Base-by-base conservation (phyloP, 2,888 invertebrate species). In the Lamellibrachia columna region DNA sequence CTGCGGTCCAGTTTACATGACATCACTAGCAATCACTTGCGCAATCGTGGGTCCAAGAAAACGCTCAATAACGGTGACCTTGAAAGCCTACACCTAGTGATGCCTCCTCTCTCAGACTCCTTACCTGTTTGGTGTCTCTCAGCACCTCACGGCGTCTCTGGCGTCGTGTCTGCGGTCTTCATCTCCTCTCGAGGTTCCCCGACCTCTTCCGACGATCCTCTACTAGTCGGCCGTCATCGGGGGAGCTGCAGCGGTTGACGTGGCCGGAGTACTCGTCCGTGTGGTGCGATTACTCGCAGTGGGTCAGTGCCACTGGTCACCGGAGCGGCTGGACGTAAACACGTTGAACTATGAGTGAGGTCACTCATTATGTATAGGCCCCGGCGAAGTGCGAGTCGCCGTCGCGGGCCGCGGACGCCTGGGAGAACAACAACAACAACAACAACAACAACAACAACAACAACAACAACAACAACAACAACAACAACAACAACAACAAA, bases 231-330 rank as follows among this genome's bases (percentile, higher is more conserved):
- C 3, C 22, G 75, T 22, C 75, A 75, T 75, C 75, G 75, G 22
- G n/a, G 75, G 75, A 75, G n/a, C 15, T 11, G 22, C 75, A 75
- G 75, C 75, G 15, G 22, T 11, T n/a, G 75, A 75, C 75, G 75
- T 4, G 22, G 75, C 75, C 75, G 75, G 75, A 75, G 11, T 22
- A n/a, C 11, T 22, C 22, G 75, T 15, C 75, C 75, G 75, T 22
- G 75, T 75, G n/a, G 75, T 7, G 75, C 75, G 75, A 75, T 11
- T 75, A 75, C 75, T 75, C 75, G 75, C 75, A 75, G 75, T 75
- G 75, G 75, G 75, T 75, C 75, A 75, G 75, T 75, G 75, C 75
- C 75, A 75, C 75, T 75, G 75, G 75, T 75, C 75, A 75, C n/a
- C 75, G 75, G 6, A n/a, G 75, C 75, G 75, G 75, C 75, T 75